Conservation (phyloP, 2,113 vertebrate species). For the human region GRCh38 chr6:60751001-60751500, state of each 20-base stretch:
- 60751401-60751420: background rate
- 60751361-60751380: background rate
- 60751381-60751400: background rate
- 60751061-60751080: background rate
- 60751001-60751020: constrained; percentile 42
- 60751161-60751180: background rate
- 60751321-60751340: background rate
- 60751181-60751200: background rate
- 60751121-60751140: constrained; percentile 30
- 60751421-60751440: background rate
- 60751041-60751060: constrained; percentile 52
- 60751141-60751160: constrained; percentile 19
- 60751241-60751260: background rate
- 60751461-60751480: background rate
- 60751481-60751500: background rate
- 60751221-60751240: background rate
- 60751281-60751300: constrained; percentile 24
- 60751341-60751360: background rate
- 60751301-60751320: background rate
- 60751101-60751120: constrained; percentile 33
- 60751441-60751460: background rate
- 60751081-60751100: constrained; percentile 57
- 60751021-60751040: constrained; percentile 30
- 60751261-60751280: background rate
- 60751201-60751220: background rate